A percentile compares a stretch with the other conserved stretches of the same genome.
phyloP scores from a whole-genome alignment of 2,113 vertebrate genomes.

The Pycnonotus jocosus region DNA sequence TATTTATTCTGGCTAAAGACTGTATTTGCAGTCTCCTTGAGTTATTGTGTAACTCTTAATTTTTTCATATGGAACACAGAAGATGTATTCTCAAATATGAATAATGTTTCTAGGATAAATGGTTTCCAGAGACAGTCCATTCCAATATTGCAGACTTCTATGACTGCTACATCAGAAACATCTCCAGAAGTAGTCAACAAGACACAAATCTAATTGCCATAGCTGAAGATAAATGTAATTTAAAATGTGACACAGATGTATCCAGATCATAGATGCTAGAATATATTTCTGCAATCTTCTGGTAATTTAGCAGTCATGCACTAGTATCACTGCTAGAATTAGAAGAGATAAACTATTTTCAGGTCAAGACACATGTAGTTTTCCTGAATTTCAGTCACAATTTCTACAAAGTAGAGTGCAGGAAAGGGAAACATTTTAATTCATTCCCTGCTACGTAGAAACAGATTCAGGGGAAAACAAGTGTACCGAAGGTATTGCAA shows the following conservation, averaged over 20 bases:
- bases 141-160: neutral
- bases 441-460: neutral
- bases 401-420: neutral
- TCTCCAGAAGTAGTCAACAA: conserved; percentile 33
- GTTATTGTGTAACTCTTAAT: neutral
- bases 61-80: neutral
- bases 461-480: neutral
- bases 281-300: neutral
- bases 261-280: neutral
- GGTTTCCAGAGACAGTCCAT: neutral
- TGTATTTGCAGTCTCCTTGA: neutral
- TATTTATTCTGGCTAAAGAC: neutral
- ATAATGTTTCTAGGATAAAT: neutral
- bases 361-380: neutral
- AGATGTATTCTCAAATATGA: neutral
- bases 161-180: neutral
- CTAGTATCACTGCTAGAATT: neutral
- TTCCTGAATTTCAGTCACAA: neutral
- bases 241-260: conserved; percentile 19
- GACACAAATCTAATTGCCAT: neutral
- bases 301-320: neutral
- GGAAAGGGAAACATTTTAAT: neutral
- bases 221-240: conserved; percentile 32
- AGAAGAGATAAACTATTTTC: neutral
- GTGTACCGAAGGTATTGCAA: neutral